Conservation (phyloP, 92 coral and sea anemone species). For the Chrysogorgia sp. region DNA sequence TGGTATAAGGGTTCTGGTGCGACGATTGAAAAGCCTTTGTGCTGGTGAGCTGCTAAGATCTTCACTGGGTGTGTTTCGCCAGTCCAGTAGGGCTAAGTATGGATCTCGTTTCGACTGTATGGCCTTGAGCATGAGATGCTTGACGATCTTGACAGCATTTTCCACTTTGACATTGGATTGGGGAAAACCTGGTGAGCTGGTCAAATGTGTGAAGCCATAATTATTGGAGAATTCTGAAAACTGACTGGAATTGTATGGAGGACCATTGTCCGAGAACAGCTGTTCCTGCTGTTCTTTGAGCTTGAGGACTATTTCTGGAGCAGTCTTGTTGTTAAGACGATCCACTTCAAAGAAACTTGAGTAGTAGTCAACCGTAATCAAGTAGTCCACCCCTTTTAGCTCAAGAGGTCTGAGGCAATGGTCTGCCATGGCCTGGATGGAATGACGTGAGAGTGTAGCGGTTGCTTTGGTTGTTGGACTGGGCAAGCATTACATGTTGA, state of each 20-base stretch:
- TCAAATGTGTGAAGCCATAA: slow-evolving; percentile 5
- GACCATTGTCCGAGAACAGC: slow-evolving; percentile 1
- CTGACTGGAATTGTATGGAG: neutral
- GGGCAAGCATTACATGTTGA: slow-evolving; percentile 46
- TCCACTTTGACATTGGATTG: slow-evolving; percentile 43
- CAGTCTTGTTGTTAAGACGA: slow-evolving; percentile 18
- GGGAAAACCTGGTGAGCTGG: slow-evolving; percentile 20
- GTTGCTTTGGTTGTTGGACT: slow-evolving; percentile 46
- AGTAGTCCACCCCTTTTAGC: slow-evolving; percentile 34
- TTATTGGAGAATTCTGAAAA: neutral
- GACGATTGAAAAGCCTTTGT: slow-evolving; percentile 37
- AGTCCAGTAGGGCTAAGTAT: slow-evolving; percentile 41
- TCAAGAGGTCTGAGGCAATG: slow-evolving; percentile 26
- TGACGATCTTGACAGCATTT: slow-evolving; percentile 44
- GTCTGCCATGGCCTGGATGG: slow-evolving; percentile 39
- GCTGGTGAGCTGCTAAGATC: slow-evolving; percentile 44
- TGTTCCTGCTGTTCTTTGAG: slow-evolving; percentile 28
- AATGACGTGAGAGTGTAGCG: slow-evolving; percentile 21
- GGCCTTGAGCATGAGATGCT: slow-evolving; percentile 43
- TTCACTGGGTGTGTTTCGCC: slow-evolving; percentile 39
- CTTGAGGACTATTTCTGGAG: slow-evolving; percentile 34
- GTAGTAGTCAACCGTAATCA: slow-evolving; percentile 36
- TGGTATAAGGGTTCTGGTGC: slow-evolving; percentile 42
- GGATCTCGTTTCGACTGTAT: slow-evolving; percentile 39
- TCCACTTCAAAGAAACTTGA: slow-evolving; percentile 49